Conservation (phyloP, 2,797 vertebrate species). For the Girardinus metallicus region DNA sequence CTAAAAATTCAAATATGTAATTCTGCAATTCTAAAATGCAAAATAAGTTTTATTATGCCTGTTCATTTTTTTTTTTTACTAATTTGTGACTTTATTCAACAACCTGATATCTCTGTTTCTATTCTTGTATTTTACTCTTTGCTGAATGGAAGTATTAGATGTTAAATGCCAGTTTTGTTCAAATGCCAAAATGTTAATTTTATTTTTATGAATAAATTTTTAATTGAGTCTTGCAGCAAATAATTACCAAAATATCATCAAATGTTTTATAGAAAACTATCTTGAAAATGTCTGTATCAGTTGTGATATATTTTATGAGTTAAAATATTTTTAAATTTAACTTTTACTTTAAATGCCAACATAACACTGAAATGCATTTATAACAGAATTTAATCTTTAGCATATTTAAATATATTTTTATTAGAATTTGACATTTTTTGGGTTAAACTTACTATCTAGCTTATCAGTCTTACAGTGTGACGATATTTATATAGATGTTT, state of each 20-base stretch:
- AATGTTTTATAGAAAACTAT: neutral
- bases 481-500: neutral
- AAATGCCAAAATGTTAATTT: neutral
- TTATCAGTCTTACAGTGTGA: neutral
- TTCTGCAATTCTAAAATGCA: neutral
- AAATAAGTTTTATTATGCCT: slow-evolving; percentile 28
- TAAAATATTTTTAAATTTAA: neutral
- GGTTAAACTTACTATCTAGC: neutral
- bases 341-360: neutral
- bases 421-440: too few species aligned
- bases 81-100: neutral
- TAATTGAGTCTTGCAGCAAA: neutral
- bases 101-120: neutral
- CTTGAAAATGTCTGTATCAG: neutral
- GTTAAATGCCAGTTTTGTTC: neutral
- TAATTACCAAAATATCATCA: neutral
- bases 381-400: too few species aligned
- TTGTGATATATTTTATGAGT: neutral
- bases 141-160: neutral
- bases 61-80: neutral
- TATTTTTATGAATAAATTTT: neutral
- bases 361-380: neutral
- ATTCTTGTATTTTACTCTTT: neutral
- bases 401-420: too few species aligned
- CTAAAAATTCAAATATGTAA: slow-evolving; percentile 3